phyloP scores from a whole-genome alignment of 2,888 invertebrate species.

The Cheilosia vernalis region DNA sequence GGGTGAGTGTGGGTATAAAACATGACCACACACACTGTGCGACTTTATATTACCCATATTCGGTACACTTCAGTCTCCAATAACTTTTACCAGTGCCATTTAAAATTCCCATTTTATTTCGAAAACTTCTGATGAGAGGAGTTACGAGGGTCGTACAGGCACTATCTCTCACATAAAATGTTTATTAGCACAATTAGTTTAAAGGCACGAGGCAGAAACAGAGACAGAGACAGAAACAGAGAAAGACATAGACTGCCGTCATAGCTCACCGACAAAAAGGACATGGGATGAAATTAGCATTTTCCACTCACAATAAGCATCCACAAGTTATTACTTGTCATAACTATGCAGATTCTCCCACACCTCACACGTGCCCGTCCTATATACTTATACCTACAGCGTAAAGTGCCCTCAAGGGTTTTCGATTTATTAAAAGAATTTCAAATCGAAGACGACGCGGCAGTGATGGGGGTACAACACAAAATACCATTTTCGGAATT shows the following conservation, averaged over 20 bases:
- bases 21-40: background rate
- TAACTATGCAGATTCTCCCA: constrained; percentile 12
- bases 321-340: constrained; percentile 32
- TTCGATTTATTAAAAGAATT: constrained; percentile 56
- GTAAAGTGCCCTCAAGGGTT: constrained; percentile 43
- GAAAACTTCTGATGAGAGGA: background rate
- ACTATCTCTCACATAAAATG: background rate
- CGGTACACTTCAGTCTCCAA: background rate
- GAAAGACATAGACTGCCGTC: background rate
- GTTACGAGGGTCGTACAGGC: background rate
- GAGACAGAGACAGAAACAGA: background rate
- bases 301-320: background rate
- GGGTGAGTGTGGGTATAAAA: background rate
- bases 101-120: background rate
- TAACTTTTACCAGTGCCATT: background rate
- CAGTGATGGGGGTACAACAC: constrained; percentile 4
- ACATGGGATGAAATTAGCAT: background rate
- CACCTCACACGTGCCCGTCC: background rate
- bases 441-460: constrained; percentile 50
- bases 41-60: background rate
- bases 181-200: constrained; percentile 2
- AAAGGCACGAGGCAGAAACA: background rate
- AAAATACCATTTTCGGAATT: constrained; percentile 55
- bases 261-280: background rate
- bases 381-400: background rate